A percentile compares a stretch with the other conserved stretches of the same genome.
phyloP scores from a whole-genome alignment of 2,797 vertebrate genomes.

The Spatula clypeata region DNA sequence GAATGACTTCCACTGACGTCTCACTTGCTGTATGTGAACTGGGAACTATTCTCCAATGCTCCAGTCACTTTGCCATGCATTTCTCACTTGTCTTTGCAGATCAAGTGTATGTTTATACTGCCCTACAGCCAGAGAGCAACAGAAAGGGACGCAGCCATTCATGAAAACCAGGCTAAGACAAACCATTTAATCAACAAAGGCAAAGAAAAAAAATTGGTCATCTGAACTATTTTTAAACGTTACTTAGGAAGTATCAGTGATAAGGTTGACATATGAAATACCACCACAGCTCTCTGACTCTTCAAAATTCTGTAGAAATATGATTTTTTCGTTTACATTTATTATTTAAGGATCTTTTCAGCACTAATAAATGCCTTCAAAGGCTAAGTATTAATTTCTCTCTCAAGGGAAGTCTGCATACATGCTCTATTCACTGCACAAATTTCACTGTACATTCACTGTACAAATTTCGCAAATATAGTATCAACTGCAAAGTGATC shows the following conservation, averaged over 20 bases:
- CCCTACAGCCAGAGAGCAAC: background rate
- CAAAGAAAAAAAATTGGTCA: background rate
- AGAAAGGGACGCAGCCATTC: background rate
- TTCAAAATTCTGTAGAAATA: background rate
- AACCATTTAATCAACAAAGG: background rate
- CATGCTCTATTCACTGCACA: too few species aligned
- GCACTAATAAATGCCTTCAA: background rate
- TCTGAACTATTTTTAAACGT: background rate
- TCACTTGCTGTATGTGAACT: background rate
- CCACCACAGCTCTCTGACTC: background rate
- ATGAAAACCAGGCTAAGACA: background rate
- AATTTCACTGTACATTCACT: too few species aligned
- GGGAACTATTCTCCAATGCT: background rate
- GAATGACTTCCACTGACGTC: background rate
- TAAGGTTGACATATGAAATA: background rate
- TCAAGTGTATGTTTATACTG: accelerated
- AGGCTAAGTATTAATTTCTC: background rate
- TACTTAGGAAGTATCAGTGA: background rate
- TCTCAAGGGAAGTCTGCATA: background rate
- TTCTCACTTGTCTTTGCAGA: background rate
- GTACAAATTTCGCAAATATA: background rate
- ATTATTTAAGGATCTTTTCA: background rate
- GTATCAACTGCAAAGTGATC: background rate
- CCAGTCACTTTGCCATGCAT: background rate
- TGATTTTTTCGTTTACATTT: background rate